Percentiles rank a stretch among this genome's conserved stretches.
phyloP scores from a whole-genome alignment of 2,113 vertebrate species.

The Gallinago undulata region DNA sequence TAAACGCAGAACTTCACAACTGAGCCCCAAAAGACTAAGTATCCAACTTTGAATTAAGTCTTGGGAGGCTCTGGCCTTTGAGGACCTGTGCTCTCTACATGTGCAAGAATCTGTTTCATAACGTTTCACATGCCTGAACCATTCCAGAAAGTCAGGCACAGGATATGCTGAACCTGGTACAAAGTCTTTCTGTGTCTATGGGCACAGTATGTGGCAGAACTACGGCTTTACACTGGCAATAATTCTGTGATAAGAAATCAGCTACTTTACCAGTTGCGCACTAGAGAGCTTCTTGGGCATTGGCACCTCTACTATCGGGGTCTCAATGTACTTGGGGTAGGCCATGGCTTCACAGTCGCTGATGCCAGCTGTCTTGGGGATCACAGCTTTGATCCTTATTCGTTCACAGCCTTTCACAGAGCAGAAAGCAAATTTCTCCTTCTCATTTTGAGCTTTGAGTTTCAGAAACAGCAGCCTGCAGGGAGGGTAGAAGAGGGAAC shows the following conservation, averaged over 20 bases:
- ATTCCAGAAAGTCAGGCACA: neutral
- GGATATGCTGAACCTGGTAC: neutral
- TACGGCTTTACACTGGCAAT: neutral
- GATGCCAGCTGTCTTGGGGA: constrained; percentile 80
- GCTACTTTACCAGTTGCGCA: constrained; percentile 79
- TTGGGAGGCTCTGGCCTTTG: neutral
- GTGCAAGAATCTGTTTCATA: neutral
- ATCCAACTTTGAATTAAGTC: neutral
- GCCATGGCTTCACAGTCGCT: constrained; percentile 86
- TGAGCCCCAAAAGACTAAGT: neutral
- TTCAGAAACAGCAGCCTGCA: constrained; percentile 91
- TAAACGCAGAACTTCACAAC: neutral
- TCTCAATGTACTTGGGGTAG: constrained; percentile 86
- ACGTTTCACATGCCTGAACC: neutral
- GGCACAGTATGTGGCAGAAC: neutral
- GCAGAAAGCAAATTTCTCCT: constrained; percentile 91
- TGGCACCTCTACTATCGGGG: constrained; percentile 86
- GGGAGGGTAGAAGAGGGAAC: neutral
- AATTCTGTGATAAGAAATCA: neutral
- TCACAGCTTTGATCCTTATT: constrained; percentile 86
- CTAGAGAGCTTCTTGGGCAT: constrained; percentile 86
- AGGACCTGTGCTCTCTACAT: neutral
- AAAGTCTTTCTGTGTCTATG: neutral
- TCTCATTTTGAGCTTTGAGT: constrained; percentile 85
- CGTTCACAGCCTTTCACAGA: constrained; percentile 91